These are phyloP conservation scores for Apteryx owenii DNA, from an alignment of 2,113 vertebrate genomes.

Conservation along the genomic window DNA sequence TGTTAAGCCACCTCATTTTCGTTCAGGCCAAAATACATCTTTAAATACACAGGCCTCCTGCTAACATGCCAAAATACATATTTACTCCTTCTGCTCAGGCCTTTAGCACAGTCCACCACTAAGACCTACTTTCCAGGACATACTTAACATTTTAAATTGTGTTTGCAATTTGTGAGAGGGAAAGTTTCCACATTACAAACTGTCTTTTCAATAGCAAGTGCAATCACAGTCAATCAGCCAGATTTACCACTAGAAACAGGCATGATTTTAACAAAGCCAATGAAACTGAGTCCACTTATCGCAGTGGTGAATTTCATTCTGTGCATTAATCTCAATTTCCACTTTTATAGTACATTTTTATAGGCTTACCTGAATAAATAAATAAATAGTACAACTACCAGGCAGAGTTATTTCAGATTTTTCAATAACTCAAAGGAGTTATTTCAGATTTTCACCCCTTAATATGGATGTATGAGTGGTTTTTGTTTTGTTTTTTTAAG, in stretches of 20 bases:
- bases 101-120: background rate
- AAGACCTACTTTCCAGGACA: background rate
- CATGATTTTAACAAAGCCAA: background rate
- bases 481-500: slow-evolving; percentile 15
- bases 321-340: background rate
- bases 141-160: background rate
- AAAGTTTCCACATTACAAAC: background rate
- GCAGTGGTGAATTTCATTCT: background rate
- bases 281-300: background rate
- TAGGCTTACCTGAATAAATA: background rate
- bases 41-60: background rate
- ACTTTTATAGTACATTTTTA: background rate
- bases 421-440: background rate
- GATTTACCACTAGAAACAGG: background rate
- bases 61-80: background rate
- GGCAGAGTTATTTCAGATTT: background rate
- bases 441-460: background rate
- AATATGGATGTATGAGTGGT: background rate
- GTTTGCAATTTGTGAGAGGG: background rate
- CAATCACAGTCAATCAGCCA: slow-evolving; percentile 13
- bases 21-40: background rate
- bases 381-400: background rate
- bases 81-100: background rate
- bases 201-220: background rate
- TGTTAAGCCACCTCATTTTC: background rate